Base-by-base conservation (phyloP, 2,113 vertebrate species). In the Uria lomvia region DNA sequence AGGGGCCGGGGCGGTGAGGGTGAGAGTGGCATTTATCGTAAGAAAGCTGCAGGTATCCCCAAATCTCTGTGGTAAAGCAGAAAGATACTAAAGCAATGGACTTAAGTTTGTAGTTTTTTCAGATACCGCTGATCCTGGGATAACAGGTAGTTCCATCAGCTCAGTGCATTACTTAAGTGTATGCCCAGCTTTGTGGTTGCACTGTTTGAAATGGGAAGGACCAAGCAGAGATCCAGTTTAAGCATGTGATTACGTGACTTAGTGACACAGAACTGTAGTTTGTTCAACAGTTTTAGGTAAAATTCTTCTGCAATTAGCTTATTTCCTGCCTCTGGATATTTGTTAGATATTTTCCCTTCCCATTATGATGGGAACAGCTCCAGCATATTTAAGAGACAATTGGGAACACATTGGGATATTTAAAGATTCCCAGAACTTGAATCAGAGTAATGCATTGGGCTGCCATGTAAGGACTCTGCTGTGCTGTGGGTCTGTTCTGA, bases 291-390 rank as follows among this genome's bases (percentile, higher is more conserved):
- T 87, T 95, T 65, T 81, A 92, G 76, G 92, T 91, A 82, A 89
- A 96, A 91, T 96, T 95, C 86, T 92, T 94, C 60, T 94, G 73
- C 73, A 95, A 68, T 95, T 94, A 96, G 73, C 66, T 72, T 94
- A 81, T 94, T 95, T 95, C 87, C 87, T 94, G 84, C 55, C 72
- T 59, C 53, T 93, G 75, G 71, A 27, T 78, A 82, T 85, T 55
- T 96, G 68, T 94, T 89, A 89, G 86, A 49, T 92, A 74, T 81
- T 95, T 96, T 96, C 71, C 83, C 63, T 94, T 91, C 75, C 71
- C 67, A 66, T 84, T 94, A 85, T 42, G 53, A 43, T 85, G 73
- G 91, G 93, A 97, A 86, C 47, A 88, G 43, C 12, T 71, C 84
- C 92, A 91, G 49, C 42, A 50, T 67, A 76, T 90, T 94, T 95